Base-by-base conservation (phyloP, 2,113 vertebrate genomes). In the Spermophilus dauricus region DNA sequence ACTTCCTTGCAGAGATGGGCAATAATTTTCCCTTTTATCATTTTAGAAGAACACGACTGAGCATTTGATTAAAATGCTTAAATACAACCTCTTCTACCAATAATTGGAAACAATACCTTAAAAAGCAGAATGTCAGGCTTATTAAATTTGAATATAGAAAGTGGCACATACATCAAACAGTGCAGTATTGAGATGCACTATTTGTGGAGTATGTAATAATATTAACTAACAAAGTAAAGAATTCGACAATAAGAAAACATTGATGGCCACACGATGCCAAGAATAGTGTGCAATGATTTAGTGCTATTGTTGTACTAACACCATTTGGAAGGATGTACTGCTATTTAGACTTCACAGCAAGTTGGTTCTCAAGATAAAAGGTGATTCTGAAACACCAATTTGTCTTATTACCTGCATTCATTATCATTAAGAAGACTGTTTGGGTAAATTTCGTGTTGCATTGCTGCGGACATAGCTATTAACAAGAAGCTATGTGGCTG, bases 271-370 rank as follows among this genome's bases (percentile, higher is more conserved):
- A 70, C 6, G 65, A 22, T 28, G 2, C 16, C n/a, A 86, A 94
- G 30, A 63, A n/a, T 3, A 39, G 7, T 7, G 81, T 0, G 11
- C 17, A 37, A 14, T 10, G 8, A 81, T 42, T 75, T 45, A 70
- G 18, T 45, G 6, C 4, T 53, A 13, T 42, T 75, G 39, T 42
- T 75, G 39, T 61, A 65, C 30, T 56, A 61, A 51, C 22, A 58
- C 28, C 67, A 85, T 34, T 37, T 75, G 34, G 24, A 92, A 77
- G 22, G 18, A 22, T 67, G 22, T 37, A 7, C 37, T 53, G 65
- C 42, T 70, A 34, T 88, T 92, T 86, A 85, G 48, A 92, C 65
- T 85, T 82, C 88, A 88, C 78, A 86, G 51, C 80, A 69, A 88
- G 18, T n/a, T 67, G 26, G 4, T 18, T 70, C 51, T 91, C 7